Base-by-base conservation (phyloP, 2,797 vertebrate genomes). In the Hydrophis major region DNA sequence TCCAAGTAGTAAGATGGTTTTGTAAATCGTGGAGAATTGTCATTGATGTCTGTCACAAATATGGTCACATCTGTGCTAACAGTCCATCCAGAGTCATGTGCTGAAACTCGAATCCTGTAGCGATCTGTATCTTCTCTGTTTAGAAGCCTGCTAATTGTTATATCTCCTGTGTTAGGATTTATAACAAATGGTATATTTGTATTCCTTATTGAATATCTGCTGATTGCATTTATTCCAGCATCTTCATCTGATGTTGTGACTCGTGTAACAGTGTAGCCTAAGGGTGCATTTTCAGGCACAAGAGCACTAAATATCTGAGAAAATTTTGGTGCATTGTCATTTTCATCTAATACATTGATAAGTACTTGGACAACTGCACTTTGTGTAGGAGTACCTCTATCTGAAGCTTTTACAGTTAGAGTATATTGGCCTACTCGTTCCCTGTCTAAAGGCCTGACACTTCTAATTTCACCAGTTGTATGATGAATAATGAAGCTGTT, bases 221-320 rank as follows among this genome's bases (percentile, higher is more conserved):
- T 99, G 37, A 99, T 89, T 0, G 99, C 98, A 0, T 99, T 99
- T 37, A 98, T 94, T 13, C 99, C 99, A 0, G 98, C 96, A 4
- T 99, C 99, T 96, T 99, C 99, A 20, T 99, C 99, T 0, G 99
- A 99, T 0, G 99, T 99, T 0, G 99, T 99, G 89, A 99, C 99
- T 18, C 97, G 98, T 1, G 99, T 98, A 55, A 99, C 99, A 0
- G 98, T 99, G 95, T 98, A 99, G 7, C 99, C 99, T 63, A 99
- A 97, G 0, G 99, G 99, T 1, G 99, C 99, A 4, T 99, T 99
- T 97, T 99, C 99, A 22, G 99, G 98, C 90, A 99, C 98, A 0
- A 98, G 98, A 89, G 99, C 98, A 50, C 99, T 99, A 78, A 99
- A 99, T 94, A 99, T 99, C 93, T 99, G 99, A 10, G 99, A 99